Evolutionary conservation across 2,113 vertebrate species (phyloP).

Genomic region (Zosterops borbonicus): DNA sequence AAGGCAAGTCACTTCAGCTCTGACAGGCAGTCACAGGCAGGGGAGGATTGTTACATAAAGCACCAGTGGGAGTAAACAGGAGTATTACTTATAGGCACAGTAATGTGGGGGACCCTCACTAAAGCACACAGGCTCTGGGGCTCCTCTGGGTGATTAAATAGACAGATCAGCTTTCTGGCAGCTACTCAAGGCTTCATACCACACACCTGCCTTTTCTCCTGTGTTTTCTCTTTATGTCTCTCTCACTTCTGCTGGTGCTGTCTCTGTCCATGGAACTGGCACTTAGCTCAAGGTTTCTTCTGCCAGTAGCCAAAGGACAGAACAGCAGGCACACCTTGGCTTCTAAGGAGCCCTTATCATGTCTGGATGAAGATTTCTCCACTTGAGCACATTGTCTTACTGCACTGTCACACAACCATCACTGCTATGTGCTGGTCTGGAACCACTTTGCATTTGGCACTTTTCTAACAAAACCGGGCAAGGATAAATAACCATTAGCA

Average conservation of each 20-base stretch:
- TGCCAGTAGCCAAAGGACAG: not conserved
- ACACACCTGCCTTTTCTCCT: not conserved
- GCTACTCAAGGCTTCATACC: not conserved
- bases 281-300: not conserved
- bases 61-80: constrained; percentile 35
- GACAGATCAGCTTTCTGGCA: not conserved
- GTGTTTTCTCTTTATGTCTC: not conserved
- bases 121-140: not conserved
- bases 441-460: not conserved
- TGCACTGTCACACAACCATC: not conserved
- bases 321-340: not conserved
- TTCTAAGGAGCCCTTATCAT: not conserved
- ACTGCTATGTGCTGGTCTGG: not conserved
- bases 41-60: constrained; percentile 51
- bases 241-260: not conserved
- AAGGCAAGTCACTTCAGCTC: constrained; percentile 15
- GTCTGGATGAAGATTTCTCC: not conserved
- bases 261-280: not conserved
- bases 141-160: not conserved
- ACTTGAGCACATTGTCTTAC: not conserved
- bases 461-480: not conserved
- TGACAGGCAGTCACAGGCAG: constrained; percentile 29
- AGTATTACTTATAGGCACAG: not conserved
- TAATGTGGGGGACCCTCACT: not conserved
- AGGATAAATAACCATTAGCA: not conserved